These are phyloP conservation scores for Tetheella fluctuosa DNA, from an alignment of 2,888 invertebrate species.

Conservation along the genomic window DNA sequence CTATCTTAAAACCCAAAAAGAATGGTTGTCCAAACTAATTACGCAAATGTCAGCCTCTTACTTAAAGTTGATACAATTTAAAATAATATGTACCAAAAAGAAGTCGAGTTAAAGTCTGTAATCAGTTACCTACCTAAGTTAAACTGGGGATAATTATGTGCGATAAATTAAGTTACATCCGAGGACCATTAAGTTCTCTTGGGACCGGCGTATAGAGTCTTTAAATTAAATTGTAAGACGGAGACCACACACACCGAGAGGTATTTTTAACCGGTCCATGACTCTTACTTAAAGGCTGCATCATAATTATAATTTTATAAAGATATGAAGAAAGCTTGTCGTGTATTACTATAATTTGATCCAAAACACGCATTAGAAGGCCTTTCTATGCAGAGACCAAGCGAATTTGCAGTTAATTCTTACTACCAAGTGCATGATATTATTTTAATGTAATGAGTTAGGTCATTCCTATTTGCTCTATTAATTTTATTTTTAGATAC, in stretches of 20 bases:
- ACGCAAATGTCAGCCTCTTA: neutral
- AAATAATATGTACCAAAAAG: constrained; percentile 24
- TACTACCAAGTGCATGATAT: no score
- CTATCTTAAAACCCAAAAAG: neutral
- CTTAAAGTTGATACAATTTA: neutral
- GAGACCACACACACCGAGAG: constrained; percentile 43
- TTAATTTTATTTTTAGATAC: no score
- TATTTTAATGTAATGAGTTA: no score
- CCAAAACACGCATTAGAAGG: no score
- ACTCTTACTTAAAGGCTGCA: neutral
- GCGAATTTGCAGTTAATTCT: no score
- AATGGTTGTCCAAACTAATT: neutral
- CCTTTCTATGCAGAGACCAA: no score
- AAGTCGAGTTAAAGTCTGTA: constrained; percentile 35
- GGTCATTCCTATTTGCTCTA: no score
- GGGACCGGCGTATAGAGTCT: constrained; percentile 21
- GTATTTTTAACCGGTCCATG: neutral
- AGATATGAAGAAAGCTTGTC: no score
- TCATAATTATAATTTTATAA: neutral
- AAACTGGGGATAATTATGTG: constrained; percentile 24
- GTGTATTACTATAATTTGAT: no score
- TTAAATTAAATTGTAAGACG: constrained; percentile 23
- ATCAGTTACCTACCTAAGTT: constrained; percentile 29
- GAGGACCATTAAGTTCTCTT: constrained; percentile 31
- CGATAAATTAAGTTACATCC: constrained; percentile 40